phyloP scores from a whole-genome alignment of 2,113 vertebrate genomes.

The Hemichromis elongatus region DNA sequence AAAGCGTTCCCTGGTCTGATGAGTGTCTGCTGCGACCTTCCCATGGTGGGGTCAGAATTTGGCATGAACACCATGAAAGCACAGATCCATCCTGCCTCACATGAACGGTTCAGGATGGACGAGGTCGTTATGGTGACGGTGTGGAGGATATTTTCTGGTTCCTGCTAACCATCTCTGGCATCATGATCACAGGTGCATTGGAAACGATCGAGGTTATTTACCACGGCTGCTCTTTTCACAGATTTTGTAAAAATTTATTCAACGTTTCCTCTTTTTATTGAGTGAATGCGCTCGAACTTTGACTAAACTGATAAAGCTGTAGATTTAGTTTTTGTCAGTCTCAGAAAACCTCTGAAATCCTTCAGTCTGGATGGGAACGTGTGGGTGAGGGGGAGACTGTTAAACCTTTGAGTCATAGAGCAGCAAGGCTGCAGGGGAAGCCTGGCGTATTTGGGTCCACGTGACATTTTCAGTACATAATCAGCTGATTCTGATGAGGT shows the following conservation, averaged over 20 bases:
- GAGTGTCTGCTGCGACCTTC: not conserved
- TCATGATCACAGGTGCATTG: not conserved
- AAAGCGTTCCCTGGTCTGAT: too few relatives aligned
- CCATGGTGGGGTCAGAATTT: fast-evolving
- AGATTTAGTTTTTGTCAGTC: not conserved
- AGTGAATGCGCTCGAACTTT: not conserved
- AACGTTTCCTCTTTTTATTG: not conserved
- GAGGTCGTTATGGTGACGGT: fast-evolving
- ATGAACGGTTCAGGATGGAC: not conserved
- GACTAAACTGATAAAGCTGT: not conserved
- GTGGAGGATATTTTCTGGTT: not conserved
- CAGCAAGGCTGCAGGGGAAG: not conserved
- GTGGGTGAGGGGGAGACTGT: not conserved
- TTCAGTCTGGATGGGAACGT: constrained; percentile 39
- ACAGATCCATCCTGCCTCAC: not conserved
- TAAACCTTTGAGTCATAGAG: constrained; percentile 1
- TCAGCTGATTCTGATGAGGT: not conserved
- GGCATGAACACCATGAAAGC: fast-evolving
- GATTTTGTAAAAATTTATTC: not conserved
- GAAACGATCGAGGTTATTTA: fast-evolving
- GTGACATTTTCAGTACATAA: fast-evolving
- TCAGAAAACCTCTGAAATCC: constrained; percentile 59
- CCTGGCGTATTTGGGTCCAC: not conserved
- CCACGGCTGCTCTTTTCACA: not conserved
- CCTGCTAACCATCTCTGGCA: not conserved